A percentile compares a stretch with the other conserved stretches of the same genome.
Conservation (phyloP, 2,888 invertebrate species). For the Diploptera punctata region DNA sequence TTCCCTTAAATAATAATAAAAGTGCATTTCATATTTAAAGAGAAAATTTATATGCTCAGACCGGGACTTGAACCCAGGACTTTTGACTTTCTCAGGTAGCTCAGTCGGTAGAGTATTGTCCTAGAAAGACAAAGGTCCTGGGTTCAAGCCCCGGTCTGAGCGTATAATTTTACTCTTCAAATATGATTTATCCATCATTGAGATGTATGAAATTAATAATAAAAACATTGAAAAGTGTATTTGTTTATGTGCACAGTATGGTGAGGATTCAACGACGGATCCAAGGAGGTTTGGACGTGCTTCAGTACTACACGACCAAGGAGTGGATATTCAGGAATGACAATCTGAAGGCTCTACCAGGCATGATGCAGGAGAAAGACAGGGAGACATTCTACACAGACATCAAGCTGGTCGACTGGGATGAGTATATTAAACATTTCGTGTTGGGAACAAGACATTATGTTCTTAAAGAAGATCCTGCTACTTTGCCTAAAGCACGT, state of each 20-base stretch:
- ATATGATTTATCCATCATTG: no score
- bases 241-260: no score
- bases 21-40: no score
- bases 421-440: constrained; percentile 56
- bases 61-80: no score
- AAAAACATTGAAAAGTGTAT: no score
- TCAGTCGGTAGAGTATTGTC: no score
- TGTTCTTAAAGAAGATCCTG: constrained; percentile 55
- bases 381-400: constrained; percentile 55
- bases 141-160: not conserved
- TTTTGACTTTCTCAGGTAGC: no score
- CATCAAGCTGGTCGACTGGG: constrained; percentile 53
- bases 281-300: constrained; percentile 53
- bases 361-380: constrained; percentile 46
- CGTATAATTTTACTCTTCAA: not conserved
- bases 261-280: constrained; percentile 56
- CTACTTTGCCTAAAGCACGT: constrained; percentile 47
- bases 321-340: constrained; percentile 57
- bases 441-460: constrained; percentile 56
- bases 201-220: no score
- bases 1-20: not conserved
- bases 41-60: no score
- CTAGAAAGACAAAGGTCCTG: no score
- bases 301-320: constrained; percentile 58
- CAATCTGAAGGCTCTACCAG: constrained; percentile 46